These are phyloP conservation scores for Trichonephila clavata DNA, from an alignment of 1,140 invertebrate species.

Conservation along the genomic window DNA sequence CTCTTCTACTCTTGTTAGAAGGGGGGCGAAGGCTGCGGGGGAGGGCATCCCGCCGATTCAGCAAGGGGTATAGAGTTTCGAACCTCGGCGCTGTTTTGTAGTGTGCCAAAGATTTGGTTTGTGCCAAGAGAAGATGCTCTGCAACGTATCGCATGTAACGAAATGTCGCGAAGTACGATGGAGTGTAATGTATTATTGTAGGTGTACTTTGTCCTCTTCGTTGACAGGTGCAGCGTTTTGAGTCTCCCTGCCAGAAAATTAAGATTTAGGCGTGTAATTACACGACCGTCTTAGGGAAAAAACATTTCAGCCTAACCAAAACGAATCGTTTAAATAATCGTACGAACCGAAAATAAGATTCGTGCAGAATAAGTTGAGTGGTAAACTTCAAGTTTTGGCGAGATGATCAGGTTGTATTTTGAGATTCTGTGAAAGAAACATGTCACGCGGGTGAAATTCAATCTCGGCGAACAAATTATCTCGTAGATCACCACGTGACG, in stretches of 20 bases:
- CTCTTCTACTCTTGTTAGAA: slow-evolving; percentile 37
- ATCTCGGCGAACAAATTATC: too few relatives aligned
- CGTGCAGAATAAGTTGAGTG: not conserved
- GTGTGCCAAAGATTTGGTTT: slow-evolving; percentile 13
- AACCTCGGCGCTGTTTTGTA: slow-evolving; percentile 33
- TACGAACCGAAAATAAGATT: not conserved
- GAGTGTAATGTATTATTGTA: slow-evolving; percentile 60
- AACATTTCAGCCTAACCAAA: not conserved
- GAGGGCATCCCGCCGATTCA: slow-evolving; percentile 48
- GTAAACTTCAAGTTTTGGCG: too few relatives aligned
- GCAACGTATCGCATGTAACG: slow-evolving; percentile 48
- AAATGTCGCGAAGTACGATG: slow-evolving; percentile 53
- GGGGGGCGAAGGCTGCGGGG: not conserved
- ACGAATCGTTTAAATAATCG: not conserved
- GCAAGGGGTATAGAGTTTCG: slow-evolving; percentile 57
- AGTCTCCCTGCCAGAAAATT: not conserved
- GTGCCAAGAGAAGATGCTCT: slow-evolving; percentile 45
- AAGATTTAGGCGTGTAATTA: slow-evolving; percentile 48
- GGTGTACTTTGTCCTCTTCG: slow-evolving; percentile 60
- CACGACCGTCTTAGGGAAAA: not conserved
- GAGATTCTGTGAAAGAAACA: too few relatives aligned
- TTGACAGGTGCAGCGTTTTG: slow-evolving; percentile 48
- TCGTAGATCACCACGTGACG: too few relatives aligned
- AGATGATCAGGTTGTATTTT: too few relatives aligned
- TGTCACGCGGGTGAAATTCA: too few relatives aligned